A percentile compares a stretch with the other conserved stretches of the same genome.
These are phyloP conservation scores for Osmoderma eremita DNA, from an alignment of 2,888 invertebrate genomes.

Conservation along the genomic window DNA sequence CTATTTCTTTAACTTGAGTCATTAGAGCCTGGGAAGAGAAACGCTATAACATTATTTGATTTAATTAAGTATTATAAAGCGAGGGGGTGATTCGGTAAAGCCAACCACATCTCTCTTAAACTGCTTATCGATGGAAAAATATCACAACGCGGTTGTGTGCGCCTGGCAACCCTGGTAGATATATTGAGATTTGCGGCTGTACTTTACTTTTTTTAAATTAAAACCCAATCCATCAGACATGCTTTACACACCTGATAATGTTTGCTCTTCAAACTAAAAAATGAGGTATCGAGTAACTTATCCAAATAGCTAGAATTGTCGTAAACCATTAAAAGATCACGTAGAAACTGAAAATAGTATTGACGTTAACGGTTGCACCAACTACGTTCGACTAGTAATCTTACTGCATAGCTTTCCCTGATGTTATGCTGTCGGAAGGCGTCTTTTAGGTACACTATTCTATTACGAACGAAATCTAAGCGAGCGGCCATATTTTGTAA, in stretches of 20 bases:
- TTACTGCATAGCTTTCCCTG: constrained; percentile 77
- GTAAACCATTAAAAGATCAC: constrained; percentile 82
- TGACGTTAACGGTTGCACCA: background rate
- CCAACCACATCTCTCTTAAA: no score
- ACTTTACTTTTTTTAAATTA: no score
- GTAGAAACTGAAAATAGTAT: constrained; percentile 71
- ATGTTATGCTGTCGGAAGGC: constrained; percentile 82
- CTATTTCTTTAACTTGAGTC: constrained; percentile 79
- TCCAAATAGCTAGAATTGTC: constrained; percentile 89
- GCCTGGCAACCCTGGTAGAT: no score
- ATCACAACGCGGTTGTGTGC: no score
- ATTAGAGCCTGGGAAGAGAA: constrained; percentile 69
- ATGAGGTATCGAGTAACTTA: constrained; percentile 84
- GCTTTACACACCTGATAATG: constrained; percentile 72
- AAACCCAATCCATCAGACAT: no score
- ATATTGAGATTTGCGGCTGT: no score
- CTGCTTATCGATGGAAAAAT: no score
- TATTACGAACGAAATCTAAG: constrained; percentile 59
- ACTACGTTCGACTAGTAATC: constrained; percentile 35
- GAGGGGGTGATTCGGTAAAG: no score
- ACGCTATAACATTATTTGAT: background rate
- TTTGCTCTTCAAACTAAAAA: constrained; percentile 69
- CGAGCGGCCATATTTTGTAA: constrained; percentile 76
- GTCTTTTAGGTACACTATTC: constrained; percentile 71
- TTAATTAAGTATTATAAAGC: no score